Evolutionary conservation across 2,888 invertebrate genomes (phyloP), one percentile per base, ranked within the genome.

Genomic region (Metallyticus violacea): DNA sequence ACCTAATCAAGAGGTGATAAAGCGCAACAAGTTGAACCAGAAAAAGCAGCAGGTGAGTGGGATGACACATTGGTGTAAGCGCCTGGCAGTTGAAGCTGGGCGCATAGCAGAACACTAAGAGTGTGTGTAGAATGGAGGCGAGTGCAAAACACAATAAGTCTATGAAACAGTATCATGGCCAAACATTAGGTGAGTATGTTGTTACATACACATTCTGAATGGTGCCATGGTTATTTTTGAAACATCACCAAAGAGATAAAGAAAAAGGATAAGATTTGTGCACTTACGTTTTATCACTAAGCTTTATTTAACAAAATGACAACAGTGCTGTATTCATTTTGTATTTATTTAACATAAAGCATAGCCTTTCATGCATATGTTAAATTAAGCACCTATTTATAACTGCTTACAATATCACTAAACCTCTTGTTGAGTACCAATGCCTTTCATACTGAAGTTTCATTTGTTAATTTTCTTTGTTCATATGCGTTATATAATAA

Each of bases 21-120:
- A 95, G 91, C 94, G 95, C 90, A 95, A 96, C 89, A 97, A 97
- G 93, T 92, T 97, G 85, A 95, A 95, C 93, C 97, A 97, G 93
- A 97, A 97, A 93, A 97, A 97, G 92, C 97, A 97, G 93, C 97
- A 97, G 96, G 97, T 97, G 94, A 91, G 93, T 86, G 27, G 15
- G 26, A n/a, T 62, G 3, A 62, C 40, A 15, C 40, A 62, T 62
- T 62, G 40, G 40, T 62, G 40, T 62, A 62, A 62, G 40, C 40
- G 40, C 15, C 40, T 62, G 40, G 40, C 7, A 62, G 40, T 15
- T 15, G 40, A 62, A 62, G 40, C 40, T 62, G 40, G 40, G 40
- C 40, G 15, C 22, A 62, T 62, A 62, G 40, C 40, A 4, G 40
- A 62, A 62, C 40, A 62, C 40, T 62, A 15, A 62, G 40, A 4